Base-by-base conservation (phyloP, 2,113 vertebrate species). In the Aplodontia rufa region DNA sequence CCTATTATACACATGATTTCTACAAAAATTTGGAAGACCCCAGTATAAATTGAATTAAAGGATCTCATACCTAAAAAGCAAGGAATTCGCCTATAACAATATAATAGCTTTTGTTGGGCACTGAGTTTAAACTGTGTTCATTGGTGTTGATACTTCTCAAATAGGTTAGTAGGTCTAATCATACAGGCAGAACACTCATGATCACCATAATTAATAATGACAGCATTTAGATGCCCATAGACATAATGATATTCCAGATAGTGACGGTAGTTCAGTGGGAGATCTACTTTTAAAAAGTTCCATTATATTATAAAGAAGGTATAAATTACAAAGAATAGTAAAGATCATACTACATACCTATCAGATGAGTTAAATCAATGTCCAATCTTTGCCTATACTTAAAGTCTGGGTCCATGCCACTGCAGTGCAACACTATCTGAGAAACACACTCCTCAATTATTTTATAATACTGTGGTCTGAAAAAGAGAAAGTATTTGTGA, bases 391-490 rank as follows among this genome's bases (percentile, higher is more conserved):
- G 99, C 88, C 99, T 99, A 91, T 99, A 99, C 94, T 99, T 99
- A 93, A 99, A 99, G 97, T 99, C 99, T 0, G 99, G 99, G 97
- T 99, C 99, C 98, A 97, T 99, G 10, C 99, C 99, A 96, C 98
- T 99, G 96, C 99, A 99, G 97, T 99, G 99, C 51, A 99, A 97
- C 24, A 99, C 99, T 92, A 99, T 98, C 98, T 99, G 99, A 6
- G 99, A 99, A 94, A 99, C 97, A 16, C 99, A 99, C 88, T 99
- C 99, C 78, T 99, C 99, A 87, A 99, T 99, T 97, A 99, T 98
- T 99, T 99, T 99, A 98, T 99, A 99, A 98, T 99, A 99, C 91
- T 99, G 99, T 66, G 99, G 99, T 98, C 99, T 99, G 90, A 30
- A 68, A 96, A 88, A 90, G 92, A 97, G 4, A 82, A 90, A 86